Evolutionary conservation across 2,797 vertebrate species (phyloP).

Genomic region (Gouania willdenowi): DNA sequence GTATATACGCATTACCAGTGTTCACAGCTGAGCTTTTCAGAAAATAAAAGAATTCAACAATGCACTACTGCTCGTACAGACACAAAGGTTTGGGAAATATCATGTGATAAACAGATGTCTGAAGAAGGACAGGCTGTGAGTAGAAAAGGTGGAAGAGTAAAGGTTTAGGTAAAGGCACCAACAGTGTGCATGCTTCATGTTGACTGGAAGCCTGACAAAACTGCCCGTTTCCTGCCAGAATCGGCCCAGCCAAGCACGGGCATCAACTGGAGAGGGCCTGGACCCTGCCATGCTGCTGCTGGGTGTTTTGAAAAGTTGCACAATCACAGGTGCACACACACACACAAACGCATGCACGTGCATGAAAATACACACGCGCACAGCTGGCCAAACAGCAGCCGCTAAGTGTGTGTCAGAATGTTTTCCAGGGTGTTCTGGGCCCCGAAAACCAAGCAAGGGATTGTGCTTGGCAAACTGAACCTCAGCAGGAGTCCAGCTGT

Average conservation of each 20-base stretch:
- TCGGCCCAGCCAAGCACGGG: conserved; percentile 42
- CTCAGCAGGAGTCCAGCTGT: conserved; percentile 66
- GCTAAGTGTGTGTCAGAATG: conserved; percentile 51
- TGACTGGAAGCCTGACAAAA: conserved; percentile 63
- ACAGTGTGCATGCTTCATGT: conserved; percentile 38
- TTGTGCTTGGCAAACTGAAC: conserved; percentile 61
- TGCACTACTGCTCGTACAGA: conserved; percentile 5
- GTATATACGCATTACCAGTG: conserved; percentile 4
- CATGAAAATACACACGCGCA: conserved; percentile 10
- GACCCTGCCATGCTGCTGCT: conserved; percentile 48
- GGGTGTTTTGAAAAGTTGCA: conserved; percentile 48
- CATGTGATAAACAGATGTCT: conserved; percentile 55
- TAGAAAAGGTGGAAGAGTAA: conserved; percentile 17
- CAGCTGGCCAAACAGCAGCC: conserved; percentile 7
- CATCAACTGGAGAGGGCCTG: conserved; percentile 49
- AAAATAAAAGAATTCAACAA: conserved; percentile 5
- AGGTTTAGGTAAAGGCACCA: conserved; percentile 32
- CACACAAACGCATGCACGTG: neutral
- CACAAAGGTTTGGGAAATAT: conserved; percentile 37
- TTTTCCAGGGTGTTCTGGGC: conserved; percentile 67
- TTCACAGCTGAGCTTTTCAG: conserved; percentile 15
- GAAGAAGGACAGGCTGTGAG: conserved; percentile 32
- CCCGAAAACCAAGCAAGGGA: conserved; percentile 50
- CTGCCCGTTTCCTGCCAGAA: conserved; percentile 51
- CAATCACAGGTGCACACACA: conserved; percentile 8